These are phyloP conservation scores for Hypomecis atomaria DNA, from an alignment of 2,888 invertebrate species.

Conservation along the genomic window DNA sequence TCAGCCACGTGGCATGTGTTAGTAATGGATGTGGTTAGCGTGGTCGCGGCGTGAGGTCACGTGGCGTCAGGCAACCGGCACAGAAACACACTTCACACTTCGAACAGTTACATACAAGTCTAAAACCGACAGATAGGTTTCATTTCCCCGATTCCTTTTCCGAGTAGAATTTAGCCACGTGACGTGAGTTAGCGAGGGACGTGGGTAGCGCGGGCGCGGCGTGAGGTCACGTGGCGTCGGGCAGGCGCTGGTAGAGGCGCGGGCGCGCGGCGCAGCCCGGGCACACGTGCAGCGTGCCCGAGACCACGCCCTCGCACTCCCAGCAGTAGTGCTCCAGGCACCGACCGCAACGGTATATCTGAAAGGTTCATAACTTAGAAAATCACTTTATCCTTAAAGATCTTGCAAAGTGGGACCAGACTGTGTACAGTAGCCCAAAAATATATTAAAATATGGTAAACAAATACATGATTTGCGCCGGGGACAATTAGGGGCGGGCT, in stretches of 20 bases:
- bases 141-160: conserved; percentile 8
- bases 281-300: conserved; percentile 97
- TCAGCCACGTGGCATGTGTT: no score
- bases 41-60: no score
- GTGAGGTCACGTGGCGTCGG: conserved; percentile 55
- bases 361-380: conserved; percentile 30
- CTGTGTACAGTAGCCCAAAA: no score
- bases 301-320: conserved; percentile 98
- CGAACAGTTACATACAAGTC: no score
- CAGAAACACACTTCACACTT: no score
- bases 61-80: no score
- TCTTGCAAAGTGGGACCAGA: no score
- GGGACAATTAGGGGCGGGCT: no score
- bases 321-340: conserved; percentile 94
- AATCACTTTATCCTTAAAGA: no score
- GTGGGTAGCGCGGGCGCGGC: background rate
- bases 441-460: no score
- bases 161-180: conserved; percentile 18
- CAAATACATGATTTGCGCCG: no score
- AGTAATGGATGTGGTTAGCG: no score
- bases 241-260: conserved; percentile 74
- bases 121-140: background rate
- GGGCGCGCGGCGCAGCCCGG: conserved; percentile 95
- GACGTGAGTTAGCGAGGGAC: background rate
- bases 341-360: conserved; percentile 92